Percentiles rank a stretch among this genome's conserved stretches.
These are phyloP conservation scores for Chionoecetes opilio DNA, from an alignment of 1,140 invertebrate species.

Conservation along the genomic window DNA sequence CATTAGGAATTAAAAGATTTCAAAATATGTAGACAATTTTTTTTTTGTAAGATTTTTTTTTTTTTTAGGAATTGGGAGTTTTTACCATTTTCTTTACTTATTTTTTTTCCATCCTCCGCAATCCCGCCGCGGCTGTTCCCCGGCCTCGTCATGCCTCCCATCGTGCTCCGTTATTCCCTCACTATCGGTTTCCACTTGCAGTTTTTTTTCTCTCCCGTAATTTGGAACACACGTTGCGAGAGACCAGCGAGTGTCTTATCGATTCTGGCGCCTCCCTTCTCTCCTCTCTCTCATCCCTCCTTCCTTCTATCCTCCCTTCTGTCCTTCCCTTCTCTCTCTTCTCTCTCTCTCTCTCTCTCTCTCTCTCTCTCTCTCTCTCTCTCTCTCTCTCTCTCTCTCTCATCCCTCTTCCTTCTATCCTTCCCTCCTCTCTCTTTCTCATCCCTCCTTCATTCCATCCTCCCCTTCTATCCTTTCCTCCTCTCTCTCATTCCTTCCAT, in stretches of 20 bases:
- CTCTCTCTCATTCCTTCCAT: too few relatives aligned
- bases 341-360: not conserved
- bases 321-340: not conserved
- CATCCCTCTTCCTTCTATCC: too few relatives aligned
- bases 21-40: too few relatives aligned
- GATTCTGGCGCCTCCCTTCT: conserved; percentile 2
- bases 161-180: not conserved
- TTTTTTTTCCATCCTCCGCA: too few relatives aligned
- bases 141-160: not conserved
- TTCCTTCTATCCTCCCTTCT: not conserved
- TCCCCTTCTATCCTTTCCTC: too few relatives aligned
- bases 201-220: not conserved
- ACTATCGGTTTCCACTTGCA: not conserved
- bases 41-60: too few relatives aligned
- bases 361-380: too few relatives aligned
- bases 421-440: too few relatives aligned
- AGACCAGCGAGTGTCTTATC: not conserved
- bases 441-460: too few relatives aligned
- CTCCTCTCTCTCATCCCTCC: not conserved
- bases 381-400: too few relatives aligned
- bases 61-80: too few relatives aligned
- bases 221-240: not conserved
- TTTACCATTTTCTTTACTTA: not conserved
- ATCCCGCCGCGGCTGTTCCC: not conserved
- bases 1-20: too few relatives aligned